Percentiles rank a stretch among this genome's conserved stretches.
Evolutionary conservation across 2,113 vertebrate species (phyloP).

Genomic region (Colaptes auratus): DNA sequence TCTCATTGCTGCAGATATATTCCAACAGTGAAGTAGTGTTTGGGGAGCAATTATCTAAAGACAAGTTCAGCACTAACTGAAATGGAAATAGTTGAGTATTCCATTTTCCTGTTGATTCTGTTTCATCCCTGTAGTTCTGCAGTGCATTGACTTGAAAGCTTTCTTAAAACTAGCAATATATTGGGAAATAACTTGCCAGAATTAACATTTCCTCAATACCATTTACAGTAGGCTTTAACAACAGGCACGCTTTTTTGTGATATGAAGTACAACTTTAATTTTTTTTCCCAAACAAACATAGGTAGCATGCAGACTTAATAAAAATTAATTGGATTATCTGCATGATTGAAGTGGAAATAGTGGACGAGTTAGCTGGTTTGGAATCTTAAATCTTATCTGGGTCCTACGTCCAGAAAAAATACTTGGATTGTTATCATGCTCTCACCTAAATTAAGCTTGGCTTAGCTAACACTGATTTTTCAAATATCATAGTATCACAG

Average conservation of each 20-base stretch:
- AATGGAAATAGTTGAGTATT: background rate
- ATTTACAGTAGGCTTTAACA: background rate
- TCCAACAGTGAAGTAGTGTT: background rate
- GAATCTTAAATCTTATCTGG: background rate
- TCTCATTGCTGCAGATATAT: background rate
- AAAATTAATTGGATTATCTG: background rate
- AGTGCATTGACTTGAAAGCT: background rate
- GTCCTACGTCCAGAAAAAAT: background rate
- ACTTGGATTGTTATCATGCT: background rate
- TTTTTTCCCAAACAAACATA: background rate
- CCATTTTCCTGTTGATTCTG: background rate
- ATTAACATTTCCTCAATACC: background rate
- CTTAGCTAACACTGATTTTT: background rate
- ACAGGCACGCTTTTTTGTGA: background rate
- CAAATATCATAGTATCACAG: too few species aligned
- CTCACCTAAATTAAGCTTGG: background rate
- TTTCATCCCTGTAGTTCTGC: background rate
- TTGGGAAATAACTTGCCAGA: background rate
- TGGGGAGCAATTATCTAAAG: background rate
- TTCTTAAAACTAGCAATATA: background rate
- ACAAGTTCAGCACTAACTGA: background rate
- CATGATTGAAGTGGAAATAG: background rate
- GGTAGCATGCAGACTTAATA: background rate
- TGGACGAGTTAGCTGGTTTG: background rate
- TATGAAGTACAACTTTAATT: background rate